phyloP scores from a whole-genome alignment of 1,140 invertebrate genomes.

The Drosophila cardini region DNA sequence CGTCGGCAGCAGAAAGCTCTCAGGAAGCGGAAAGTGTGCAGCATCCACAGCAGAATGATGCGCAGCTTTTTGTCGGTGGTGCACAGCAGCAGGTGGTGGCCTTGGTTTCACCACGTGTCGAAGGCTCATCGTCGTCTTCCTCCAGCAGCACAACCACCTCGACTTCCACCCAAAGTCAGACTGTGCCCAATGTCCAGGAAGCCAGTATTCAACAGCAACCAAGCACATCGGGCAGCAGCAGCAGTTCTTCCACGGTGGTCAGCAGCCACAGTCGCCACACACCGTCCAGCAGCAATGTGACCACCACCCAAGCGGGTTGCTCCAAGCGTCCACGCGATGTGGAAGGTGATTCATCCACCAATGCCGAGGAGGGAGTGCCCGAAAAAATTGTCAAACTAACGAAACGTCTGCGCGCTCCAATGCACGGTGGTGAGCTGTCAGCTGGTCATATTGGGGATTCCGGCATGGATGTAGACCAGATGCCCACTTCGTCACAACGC shows the following conservation, averaged over 20 bases:
- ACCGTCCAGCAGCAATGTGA: constrained; percentile 87
- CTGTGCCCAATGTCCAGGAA: constrained; percentile 79
- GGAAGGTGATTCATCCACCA: constrained; percentile 86
- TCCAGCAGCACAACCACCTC: constrained; percentile 54
- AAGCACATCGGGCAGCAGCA: constrained; percentile 79
- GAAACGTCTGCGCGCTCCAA: constrained; percentile 80
- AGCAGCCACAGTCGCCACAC: constrained; percentile 86
- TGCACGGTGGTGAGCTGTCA: constrained; percentile 69
- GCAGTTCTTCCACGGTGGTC: constrained; percentile 74
- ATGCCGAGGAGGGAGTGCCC: constrained; percentile 85
- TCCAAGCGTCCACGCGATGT: constrained; percentile 86
- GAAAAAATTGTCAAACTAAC: constrained; percentile 83
- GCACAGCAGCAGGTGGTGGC: constrained; percentile 89
- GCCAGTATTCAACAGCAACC: constrained; percentile 84
- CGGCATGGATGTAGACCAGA: constrained; percentile 89
- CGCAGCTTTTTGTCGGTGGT: constrained; percentile 85
- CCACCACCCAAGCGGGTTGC: constrained; percentile 86
- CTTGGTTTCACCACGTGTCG: constrained; percentile 90
- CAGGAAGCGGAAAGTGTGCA: constrained; percentile 84
- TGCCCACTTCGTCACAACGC: constrained; percentile 92
- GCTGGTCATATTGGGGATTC: constrained; percentile 85
- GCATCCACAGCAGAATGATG: constrained; percentile 76
- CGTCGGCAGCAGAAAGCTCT: constrained; percentile 81
- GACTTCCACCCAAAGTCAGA: constrained; percentile 68
- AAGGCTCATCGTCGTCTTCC: constrained; percentile 81